A percentile compares a stretch with the other conserved stretches of the same genome.
Evolutionary conservation across 1,140 invertebrate genomes (phyloP).

Genomic region (Platyscapa corneri): DNA sequence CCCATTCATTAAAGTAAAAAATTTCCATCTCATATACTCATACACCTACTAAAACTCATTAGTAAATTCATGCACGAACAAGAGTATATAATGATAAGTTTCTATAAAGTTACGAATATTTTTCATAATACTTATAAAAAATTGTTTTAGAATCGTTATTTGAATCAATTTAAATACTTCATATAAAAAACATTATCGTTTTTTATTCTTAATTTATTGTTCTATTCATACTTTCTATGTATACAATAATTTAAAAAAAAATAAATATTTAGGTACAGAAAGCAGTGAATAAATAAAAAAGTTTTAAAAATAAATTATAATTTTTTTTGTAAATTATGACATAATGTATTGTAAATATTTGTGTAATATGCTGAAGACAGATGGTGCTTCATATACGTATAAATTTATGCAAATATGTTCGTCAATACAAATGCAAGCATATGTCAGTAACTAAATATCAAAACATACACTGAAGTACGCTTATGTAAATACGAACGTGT

Average conservation of each 20-base stretch:
- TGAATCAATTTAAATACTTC: too few species aligned
- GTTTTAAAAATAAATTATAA: neutral
- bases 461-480: neutral
- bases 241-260: too few species aligned
- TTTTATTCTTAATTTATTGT: too few species aligned
- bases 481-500: neutral
- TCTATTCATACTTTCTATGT: too few species aligned
- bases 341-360: neutral
- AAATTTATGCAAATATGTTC: conserved; percentile 6
- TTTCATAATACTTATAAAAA: neutral
- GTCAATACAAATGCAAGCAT: conserved; percentile 4
- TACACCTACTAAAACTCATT: neutral
- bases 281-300: neutral
- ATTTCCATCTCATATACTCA: neutral
- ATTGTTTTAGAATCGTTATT: neutral
- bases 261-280: too few species aligned
- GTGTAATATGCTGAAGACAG: neutral
- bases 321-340: neutral
- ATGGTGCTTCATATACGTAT: neutral
- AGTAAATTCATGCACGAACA: neutral
- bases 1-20: neutral
- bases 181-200: too few species aligned
- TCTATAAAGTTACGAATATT: neutral
- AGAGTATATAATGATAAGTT: neutral
- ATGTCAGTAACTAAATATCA: conserved; percentile 7